Base-by-base conservation (phyloP, 1,140 invertebrate species). In the Ceratina japonica region DNA sequence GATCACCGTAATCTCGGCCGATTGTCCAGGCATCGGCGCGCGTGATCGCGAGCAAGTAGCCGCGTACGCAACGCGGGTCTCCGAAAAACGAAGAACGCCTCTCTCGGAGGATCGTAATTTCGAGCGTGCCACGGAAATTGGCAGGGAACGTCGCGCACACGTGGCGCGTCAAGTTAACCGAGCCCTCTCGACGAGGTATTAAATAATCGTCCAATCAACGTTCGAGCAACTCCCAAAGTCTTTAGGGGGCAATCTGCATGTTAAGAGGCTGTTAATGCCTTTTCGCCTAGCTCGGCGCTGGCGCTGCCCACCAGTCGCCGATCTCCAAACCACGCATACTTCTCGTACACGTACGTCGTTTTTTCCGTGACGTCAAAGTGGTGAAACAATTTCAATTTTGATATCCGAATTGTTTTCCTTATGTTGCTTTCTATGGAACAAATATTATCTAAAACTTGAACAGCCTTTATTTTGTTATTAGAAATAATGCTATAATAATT, bases 241-340 rank as follows among this genome's bases (percentile, higher is more conserved):
- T 89, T 90, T 88, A 89, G 86, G 86, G 84, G 87, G 88, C 89
- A 92, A 92, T 92, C 90, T 92, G 90, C 92, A 92, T 92, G 89
- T 91, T 92, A 91, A 92, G 90, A 92, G 91, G 89, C 87, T 87
- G 88, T 91, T 91, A 91, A 91, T 91, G 87, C 89, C 89, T 89
- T 91, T 91, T 91, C 88, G 87, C 85, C 90, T 91, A 91, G 89
- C 87, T 86, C 84, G 80, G 84, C 31, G 72, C 81, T 85, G 82
- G 84, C 44, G 72, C 81, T 85, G 82, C 75, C 83, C 85, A 86
- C 58, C 71, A 20, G 78, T 70, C 64, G 24, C 76, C 78, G 70
- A 77, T 52, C 65, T 24, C 31, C 20, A 65, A 56, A 22, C 15
- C 49, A 51, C 22, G 22, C 15, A 54, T n/a, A 24, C 27, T n/a